Base-by-base conservation (phyloP, 2,888 invertebrate species). In the Calameuta idolon region DNA sequence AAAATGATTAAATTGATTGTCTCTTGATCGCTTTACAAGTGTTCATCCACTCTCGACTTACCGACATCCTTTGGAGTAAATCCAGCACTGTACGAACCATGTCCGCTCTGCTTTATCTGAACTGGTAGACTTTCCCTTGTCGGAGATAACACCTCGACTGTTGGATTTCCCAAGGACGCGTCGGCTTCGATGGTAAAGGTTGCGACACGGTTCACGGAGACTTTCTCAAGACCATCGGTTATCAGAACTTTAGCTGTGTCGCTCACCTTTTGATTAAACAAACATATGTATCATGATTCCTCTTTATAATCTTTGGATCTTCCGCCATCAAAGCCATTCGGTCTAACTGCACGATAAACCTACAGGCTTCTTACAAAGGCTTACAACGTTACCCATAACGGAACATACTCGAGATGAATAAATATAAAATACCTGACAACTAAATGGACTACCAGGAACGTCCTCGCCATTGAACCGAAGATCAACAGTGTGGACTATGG, bases 381-480 rank as follows among this genome's bases (percentile, higher is more conserved):
- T 96, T 95, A 91, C 30, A 89, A 86, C 40, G 35, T n/a, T 77
- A 79, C 83, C 69, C 15, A 23, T 77, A 11, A n/a, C n/a, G 74
- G 15, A 23, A 33, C 33, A 73, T 69, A 69, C 31, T 68, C 23
- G 4, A 55, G 75, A 33, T 40, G 23, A 23, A 55, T 23, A 23
- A 15, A 55, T 23, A 81, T 3, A 23, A 31, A 34, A 31, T 86
- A 93, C 93, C 69, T 93, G 93, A 79, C 93, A 93, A 5, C 92
- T 93, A 77, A 93, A 91, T 11, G 91, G 91, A 83, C 89, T 92
- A 92, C 97, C 98, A 79, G 98, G 98, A 30, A 99, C 98, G 91
- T 98, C 97, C 89, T 98, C 97, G 1, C 97, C 97, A 89, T 99
- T 99, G 92, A 99, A 99, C 78, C 98, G 94, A 77, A 99, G 94